phyloP scores from a whole-genome alignment of 2,113 vertebrate genomes.

The Seriola aureovittata region DNA sequence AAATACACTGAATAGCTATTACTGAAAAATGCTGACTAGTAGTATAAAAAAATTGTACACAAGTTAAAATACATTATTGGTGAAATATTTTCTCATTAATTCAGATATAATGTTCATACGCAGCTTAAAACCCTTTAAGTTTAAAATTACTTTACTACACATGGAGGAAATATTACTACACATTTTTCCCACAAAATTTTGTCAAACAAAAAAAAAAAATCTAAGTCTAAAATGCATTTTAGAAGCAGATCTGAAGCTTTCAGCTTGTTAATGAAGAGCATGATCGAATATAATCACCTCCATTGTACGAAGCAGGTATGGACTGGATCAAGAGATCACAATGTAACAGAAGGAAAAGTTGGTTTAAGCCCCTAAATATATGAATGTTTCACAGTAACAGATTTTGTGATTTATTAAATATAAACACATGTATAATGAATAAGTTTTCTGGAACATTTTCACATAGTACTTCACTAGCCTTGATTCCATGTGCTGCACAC shows the following conservation, averaged over 20 bases:
- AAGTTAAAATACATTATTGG: background rate
- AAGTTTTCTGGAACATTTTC: background rate
- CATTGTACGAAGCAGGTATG: too few species aligned
- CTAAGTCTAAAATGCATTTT: too few species aligned
- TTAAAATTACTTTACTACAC: background rate
- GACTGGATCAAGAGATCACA: too few species aligned
- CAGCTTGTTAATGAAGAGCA: background rate
- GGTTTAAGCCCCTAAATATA: background rate
- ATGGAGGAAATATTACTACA: background rate
- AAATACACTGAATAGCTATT: background rate
- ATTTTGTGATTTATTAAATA: too few species aligned
- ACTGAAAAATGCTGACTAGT: background rate
- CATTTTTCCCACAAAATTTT: background rate
- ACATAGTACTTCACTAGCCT: background rate
- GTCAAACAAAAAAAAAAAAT: too few species aligned
- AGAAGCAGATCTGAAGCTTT: background rate
- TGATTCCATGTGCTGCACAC: background rate
- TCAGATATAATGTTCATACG: background rate
- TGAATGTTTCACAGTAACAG: background rate
- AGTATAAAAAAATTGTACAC: background rate
- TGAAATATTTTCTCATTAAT: background rate
- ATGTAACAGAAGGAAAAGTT: background rate
- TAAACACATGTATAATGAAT: background rate
- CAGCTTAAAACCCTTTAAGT: background rate
- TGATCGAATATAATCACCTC: too few species aligned